These are phyloP conservation scores for Sander lucioperca DNA, from an alignment of 2,113 vertebrate species.

Conservation along the genomic window DNA sequence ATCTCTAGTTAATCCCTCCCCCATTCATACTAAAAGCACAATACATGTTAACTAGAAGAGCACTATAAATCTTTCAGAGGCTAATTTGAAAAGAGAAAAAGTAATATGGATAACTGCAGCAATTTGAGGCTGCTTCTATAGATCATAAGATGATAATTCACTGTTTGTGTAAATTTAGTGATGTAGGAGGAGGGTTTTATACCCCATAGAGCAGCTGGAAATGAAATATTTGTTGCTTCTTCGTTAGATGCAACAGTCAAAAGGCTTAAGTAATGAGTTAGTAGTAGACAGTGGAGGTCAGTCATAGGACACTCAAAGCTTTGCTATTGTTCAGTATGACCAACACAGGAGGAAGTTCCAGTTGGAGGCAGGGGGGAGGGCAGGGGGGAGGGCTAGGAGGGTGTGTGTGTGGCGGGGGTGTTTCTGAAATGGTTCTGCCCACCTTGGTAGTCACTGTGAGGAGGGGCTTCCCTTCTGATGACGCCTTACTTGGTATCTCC, in stretches of 20 bases:
- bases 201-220: slow-evolving; percentile 83
- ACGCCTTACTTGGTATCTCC: slow-evolving; percentile 99
- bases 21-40: slow-evolving; percentile 22
- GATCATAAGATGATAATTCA: slow-evolving; percentile 35
- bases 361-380: too few relatives aligned
- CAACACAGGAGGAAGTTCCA: slow-evolving; percentile 68
- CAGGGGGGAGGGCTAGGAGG: too few relatives aligned
- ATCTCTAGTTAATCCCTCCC: slow-evolving; percentile 40
- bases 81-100: slow-evolving; percentile 57
- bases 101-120: slow-evolving; percentile 26
- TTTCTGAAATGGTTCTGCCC: slow-evolving; percentile 93
- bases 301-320: slow-evolving; percentile 74
- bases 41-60: slow-evolving; percentile 21
- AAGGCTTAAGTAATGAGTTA: slow-evolving; percentile 52
- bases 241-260: slow-evolving; percentile 44
- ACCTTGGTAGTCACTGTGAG: slow-evolving; percentile 99
- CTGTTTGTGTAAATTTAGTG: slow-evolving; percentile 20
- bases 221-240: slow-evolving; percentile 51
- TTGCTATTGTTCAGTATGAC: slow-evolving; percentile 66
- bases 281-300: slow-evolving; percentile 69
- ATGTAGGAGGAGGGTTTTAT: slow-evolving; percentile 60
- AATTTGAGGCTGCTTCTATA: slow-evolving; percentile 40
- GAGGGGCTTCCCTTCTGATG: slow-evolving; percentile 99
- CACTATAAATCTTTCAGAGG: slow-evolving; percentile 34
- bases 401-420: too few relatives aligned